These are phyloP conservation scores for Heliconius congener DNA, from an alignment of 1,140 invertebrate genomes.

Conservation along the genomic window DNA sequence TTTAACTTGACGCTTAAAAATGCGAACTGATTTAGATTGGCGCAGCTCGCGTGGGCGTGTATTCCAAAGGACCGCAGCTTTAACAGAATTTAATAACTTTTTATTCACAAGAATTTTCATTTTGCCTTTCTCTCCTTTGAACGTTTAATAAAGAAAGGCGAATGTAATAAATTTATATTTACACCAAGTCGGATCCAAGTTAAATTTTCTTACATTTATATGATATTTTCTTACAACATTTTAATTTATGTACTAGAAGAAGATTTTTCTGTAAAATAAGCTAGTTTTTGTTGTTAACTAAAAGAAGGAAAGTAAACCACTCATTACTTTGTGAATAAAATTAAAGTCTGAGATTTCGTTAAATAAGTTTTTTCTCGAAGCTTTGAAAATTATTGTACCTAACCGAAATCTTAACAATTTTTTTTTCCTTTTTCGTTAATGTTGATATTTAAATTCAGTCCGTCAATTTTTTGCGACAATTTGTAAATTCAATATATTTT, in stretches of 20 bases:
- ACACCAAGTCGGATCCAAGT: slow-evolving; percentile 4
- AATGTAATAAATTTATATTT: slow-evolving; percentile 25
- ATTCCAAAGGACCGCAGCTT: too few relatives aligned
- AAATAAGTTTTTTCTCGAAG: not conserved
- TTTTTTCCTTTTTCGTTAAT: too few relatives aligned
- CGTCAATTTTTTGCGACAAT: too few relatives aligned
- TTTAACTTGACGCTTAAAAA: too few relatives aligned
- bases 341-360: not conserved
- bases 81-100: slow-evolving; percentile 4
- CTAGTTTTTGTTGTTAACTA: not conserved
- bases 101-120: slow-evolving; percentile 21
- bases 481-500: too few relatives aligned
- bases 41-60: too few relatives aligned
- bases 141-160: slow-evolving; percentile 23
- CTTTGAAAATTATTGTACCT: not conserved
- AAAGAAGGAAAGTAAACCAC: slow-evolving; percentile 3
- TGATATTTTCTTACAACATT: not conserved
- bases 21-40: too few relatives aligned
- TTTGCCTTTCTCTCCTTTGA: slow-evolving; percentile 14
- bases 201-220: too few relatives aligned
- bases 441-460: too few relatives aligned
- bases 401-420: too few relatives aligned
- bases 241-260: not conserved
- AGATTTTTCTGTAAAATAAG: slow-evolving; percentile 2
- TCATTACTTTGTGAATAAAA: not conserved